A percentile compares a stretch with the other conserved stretches of the same genome.
Evolutionary conservation across 2,888 invertebrate species (phyloP).

Genomic region (Lottia gigantea): DNA sequence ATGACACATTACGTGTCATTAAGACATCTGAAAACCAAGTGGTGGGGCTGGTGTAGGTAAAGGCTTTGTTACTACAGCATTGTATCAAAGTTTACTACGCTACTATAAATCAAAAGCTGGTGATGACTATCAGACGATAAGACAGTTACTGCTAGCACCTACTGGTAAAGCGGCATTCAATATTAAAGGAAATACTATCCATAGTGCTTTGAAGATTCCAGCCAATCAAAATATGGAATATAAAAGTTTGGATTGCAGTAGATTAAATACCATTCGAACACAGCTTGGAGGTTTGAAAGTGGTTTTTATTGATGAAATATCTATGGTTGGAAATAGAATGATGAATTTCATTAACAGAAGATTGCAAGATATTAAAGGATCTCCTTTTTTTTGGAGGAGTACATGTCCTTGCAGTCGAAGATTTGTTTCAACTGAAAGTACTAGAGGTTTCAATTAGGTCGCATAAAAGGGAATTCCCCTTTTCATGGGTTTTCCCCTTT

Average conservation of each 20-base stretch:
- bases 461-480: no score
- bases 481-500: no score
- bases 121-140: conserved; percentile 20
- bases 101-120: conserved; percentile 31
- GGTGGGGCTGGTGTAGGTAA: conserved; percentile 40
- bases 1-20: conserved; percentile 28
- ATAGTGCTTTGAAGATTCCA: conserved; percentile 23
- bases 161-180: conserved; percentile 38
- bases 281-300: conserved; percentile 21
- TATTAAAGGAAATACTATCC: conserved; percentile 29
- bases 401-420: no score
- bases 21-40: conserved; percentile 30
- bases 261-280: conserved; percentile 15
- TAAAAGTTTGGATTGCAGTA: conserved; percentile 18
- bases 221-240: conserved; percentile 21
- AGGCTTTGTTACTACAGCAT: conserved; percentile 31
- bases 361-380: conserved; percentile 28
- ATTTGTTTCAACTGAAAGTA: no score
- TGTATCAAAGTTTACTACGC: conserved; percentile 34
- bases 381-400: not conserved
- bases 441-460: no score
- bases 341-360: conserved; percentile 27
- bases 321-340: conserved; percentile 33
- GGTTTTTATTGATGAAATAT: conserved; percentile 38
- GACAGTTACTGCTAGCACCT: conserved; percentile 32